Base-by-base conservation (phyloP, 2,797 vertebrate species). In the Sebastes diaconus region DNA sequence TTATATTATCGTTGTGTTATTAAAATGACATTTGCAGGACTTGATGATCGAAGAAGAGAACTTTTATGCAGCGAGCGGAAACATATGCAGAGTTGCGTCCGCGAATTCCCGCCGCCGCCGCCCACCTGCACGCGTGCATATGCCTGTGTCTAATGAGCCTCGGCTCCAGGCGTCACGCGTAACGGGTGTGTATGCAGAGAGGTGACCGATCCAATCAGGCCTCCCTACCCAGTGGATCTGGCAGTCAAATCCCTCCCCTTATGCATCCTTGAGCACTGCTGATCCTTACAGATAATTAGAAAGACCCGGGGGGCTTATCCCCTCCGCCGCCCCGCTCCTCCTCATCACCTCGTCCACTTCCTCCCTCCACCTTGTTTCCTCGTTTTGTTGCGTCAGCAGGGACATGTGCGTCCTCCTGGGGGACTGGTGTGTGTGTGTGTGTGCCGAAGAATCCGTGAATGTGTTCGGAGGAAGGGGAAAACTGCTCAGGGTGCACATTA, bases 221-320 rank as follows among this genome's bases (percentile, higher is more conserved):
- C 81, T 89, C 60, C 72, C 84, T 65, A 69, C 72, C 78, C 67
- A 60, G 70, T 86, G 89, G 90, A 92, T 92, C 86, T 79, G 80
- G 83, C 73, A 84, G 68, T 73, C 79, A 88, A 93, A 93, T 92
- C 90, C 89, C 87, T 84, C 85, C 87, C 84, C 87, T 88, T 57
- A 88, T 77, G 84, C 93, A 93, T 91, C 88, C 87, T 89, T 92
- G 90, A 89, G 92, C 89, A 77, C 91, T 87, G 85, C 91, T 92
- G 92, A 94, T 93, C 92, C 93, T 85, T 60, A 87, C 88, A 91
- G 94, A 90, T 93, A 93, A 92, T 96, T 92, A 94, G 89, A 93
- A 92, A 90, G 89, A 89, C 89, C 81, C 72, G 11, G 46, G 88
- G 74, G 90, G 84, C 83, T 92, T 93, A 93, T 88, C 87, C 87